Evolutionary conservation across 2,113 vertebrate species (phyloP), one percentile per base, ranked within the genome.

Genomic region (Mormyrus iriodes): DNA sequence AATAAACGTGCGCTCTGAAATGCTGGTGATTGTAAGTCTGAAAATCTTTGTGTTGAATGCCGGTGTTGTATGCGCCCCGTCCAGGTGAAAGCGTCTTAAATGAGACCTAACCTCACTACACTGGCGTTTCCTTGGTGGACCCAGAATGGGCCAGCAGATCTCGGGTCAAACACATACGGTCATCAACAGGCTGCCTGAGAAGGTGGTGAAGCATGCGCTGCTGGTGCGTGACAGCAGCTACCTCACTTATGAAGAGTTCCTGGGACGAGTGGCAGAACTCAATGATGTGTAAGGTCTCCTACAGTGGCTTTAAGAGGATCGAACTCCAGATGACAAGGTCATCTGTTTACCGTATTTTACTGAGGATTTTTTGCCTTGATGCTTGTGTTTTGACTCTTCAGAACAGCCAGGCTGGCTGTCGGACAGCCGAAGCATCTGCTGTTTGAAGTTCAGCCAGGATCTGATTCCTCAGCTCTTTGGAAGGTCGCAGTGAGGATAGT

Each of bases 241-340:
- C 94, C 96, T 99, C 90, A 99, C 96, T 6, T 99, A 99, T 17
- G 98, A 99, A 93, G 98, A 99, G 93, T 99, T 99, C 95, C 96
- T 99, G 94, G 98, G 96, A n/a, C 95, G 98, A 94, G 96, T 99
- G 90, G 96, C 98, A 61, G 98, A 99, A 93, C 97, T 99, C 27
- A 99, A 99, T 90, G 98, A 99, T 46, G 95, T 98, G 98, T 99
- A 97, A 42, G 31, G 35, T 39, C 17, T 65, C 21, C 42, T 24
- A 19, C 12, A n/a, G 9, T 4, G 21, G 24, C n/a, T 35, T 17
- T 76, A 42, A 79, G 73, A 42, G 31, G 35, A 13, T 79, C 31
- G 42, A 42, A 42, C 73, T 42, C 17, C 31, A 19, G 6, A 19
- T 42, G 73, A 17, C 27, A 76, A 53, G 15, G n/a, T 39, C 61